Percentiles rank a stretch among this genome's conserved stretches.
Evolutionary conservation across 2,113 vertebrate genomes (phyloP).

Genomic region (Colius striatus): DNA sequence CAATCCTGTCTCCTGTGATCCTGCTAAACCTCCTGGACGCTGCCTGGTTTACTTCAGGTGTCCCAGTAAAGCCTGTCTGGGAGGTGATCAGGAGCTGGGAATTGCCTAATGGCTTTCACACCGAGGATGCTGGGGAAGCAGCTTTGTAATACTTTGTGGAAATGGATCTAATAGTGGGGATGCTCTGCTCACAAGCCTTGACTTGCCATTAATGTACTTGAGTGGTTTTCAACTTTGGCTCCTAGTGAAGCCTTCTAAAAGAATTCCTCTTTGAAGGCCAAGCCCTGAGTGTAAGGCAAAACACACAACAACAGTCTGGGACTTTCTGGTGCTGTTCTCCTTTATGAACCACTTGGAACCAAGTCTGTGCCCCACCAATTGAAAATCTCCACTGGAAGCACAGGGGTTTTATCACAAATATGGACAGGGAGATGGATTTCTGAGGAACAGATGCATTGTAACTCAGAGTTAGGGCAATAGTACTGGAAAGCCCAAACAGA

Average conservation of each 20-base stretch:
- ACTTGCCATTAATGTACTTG: neutral
- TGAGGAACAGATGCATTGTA: neutral
- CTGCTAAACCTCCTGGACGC: neutral
- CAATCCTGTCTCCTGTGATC: neutral
- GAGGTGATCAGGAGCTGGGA: neutral
- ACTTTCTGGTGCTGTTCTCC: neutral
- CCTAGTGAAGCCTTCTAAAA: neutral
- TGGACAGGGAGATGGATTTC: neutral
- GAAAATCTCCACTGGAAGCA: neutral
- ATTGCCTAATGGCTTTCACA: neutral
- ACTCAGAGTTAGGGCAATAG: neutral
- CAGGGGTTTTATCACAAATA: neutral
- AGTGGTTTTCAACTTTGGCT: neutral
- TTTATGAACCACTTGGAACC: neutral
- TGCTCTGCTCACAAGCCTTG: neutral
- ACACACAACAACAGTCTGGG: neutral
- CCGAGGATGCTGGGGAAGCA: neutral
- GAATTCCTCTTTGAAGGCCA: neutral
- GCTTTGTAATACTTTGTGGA: neutral
- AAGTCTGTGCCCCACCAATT: neutral
- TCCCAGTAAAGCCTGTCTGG: neutral
- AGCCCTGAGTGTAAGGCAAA: neutral
- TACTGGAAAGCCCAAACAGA: neutral
- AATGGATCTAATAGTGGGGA: neutral
- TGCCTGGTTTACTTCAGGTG: neutral